Percentiles rank a stretch among this genome's conserved stretches.
Evolutionary conservation across 2,113 vertebrate species (phyloP).

Genomic region (Microtus pennsylvanicus): DNA sequence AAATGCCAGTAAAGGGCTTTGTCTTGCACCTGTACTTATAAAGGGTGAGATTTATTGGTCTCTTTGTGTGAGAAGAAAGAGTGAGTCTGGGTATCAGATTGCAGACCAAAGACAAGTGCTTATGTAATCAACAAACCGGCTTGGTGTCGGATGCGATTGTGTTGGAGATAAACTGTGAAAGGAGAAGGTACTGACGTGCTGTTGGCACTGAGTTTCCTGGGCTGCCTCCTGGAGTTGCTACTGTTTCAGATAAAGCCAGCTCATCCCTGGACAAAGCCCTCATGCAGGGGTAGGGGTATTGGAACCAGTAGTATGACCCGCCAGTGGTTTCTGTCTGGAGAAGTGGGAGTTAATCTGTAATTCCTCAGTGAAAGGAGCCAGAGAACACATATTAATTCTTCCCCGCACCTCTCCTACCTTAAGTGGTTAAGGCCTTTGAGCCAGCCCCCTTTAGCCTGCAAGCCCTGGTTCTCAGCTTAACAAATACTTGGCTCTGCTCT

Average conservation of each 20-base stretch:
- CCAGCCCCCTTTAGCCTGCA: slow-evolving; percentile 80
- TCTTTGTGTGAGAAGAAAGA: slow-evolving; percentile 89
- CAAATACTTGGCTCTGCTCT: slow-evolving; percentile 80
- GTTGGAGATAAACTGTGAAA: slow-evolving; percentile 87
- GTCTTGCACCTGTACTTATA: slow-evolving; percentile 85
- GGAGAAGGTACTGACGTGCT: slow-evolving; percentile 88
- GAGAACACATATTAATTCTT: slow-evolving; percentile 76
- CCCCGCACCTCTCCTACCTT: slow-evolving; percentile 76
- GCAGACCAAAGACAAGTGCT: slow-evolving; percentile 88
- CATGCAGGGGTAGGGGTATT: slow-evolving; percentile 39
- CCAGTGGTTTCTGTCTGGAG: slow-evolving; percentile 69
- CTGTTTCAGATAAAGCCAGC: slow-evolving; percentile 58
- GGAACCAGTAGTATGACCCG: slow-evolving; percentile 47
- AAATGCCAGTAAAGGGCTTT: slow-evolving; percentile 89
- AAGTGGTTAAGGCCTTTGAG: slow-evolving; percentile 82
- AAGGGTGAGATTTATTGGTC: slow-evolving; percentile 89
- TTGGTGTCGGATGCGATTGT: slow-evolving; percentile 86
- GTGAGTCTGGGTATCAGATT: slow-evolving; percentile 88
- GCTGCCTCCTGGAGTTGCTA: slow-evolving; percentile 64
- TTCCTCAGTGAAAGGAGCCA: slow-evolving; percentile 75
- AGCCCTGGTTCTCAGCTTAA: slow-evolving; percentile 77
- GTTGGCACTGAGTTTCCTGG: slow-evolving; percentile 60
- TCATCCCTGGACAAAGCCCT: slow-evolving; percentile 63
- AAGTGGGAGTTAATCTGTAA: slow-evolving; percentile 82
- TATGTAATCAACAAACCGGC: slow-evolving; percentile 89